These are phyloP conservation scores for Solea senegalensis DNA, from an alignment of 2,113 vertebrate genomes.

Conservation along the genomic window DNA sequence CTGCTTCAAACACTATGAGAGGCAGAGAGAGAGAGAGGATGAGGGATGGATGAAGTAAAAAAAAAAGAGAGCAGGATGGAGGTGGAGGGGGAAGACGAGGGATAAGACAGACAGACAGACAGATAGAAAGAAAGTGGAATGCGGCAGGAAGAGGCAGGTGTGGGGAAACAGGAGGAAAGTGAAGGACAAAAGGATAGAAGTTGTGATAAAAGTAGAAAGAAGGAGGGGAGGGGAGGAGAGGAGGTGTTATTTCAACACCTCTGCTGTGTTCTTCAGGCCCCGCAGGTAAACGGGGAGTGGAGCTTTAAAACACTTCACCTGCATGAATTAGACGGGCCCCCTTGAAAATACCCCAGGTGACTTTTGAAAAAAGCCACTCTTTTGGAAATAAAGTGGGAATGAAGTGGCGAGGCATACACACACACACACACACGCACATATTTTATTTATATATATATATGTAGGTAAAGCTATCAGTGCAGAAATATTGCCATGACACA, in stretches of 20 bases:
- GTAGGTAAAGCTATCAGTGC: slow-evolving; percentile 52
- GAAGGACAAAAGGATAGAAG: slow-evolving; percentile 66
- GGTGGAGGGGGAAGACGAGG: slow-evolving; percentile 19
- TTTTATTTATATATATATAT: slow-evolving; percentile 11
- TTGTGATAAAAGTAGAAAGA: slow-evolving; percentile 47
- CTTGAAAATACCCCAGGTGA: slow-evolving; percentile 65
- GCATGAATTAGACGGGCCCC: slow-evolving; percentile 68
- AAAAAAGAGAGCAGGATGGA: slow-evolving; percentile 29
- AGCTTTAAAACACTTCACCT: slow-evolving; percentile 72
- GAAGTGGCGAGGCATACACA: slow-evolving; percentile 60
- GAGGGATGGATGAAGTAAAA: slow-evolving; percentile 49
- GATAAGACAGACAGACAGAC: background rate
- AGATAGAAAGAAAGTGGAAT: slow-evolving; percentile 34
- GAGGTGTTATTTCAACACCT: slow-evolving; percentile 40
- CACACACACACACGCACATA: slow-evolving; percentile 22
- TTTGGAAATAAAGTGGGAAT: slow-evolving; percentile 70
- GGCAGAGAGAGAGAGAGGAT: slow-evolving; percentile 38
- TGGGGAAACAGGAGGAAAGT: slow-evolving; percentile 37
- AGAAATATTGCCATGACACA: slow-evolving; percentile 71
- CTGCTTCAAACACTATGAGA: slow-evolving; percentile 74
- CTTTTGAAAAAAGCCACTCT: slow-evolving; percentile 68
- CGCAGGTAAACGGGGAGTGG: slow-evolving; percentile 58
- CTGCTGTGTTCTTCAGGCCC: slow-evolving; percentile 53
- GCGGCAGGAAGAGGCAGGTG: slow-evolving; percentile 52
- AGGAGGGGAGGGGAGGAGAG: background rate